phyloP scores from a whole-genome alignment of 2,888 invertebrate species.

The Callinectes sapidus region DNA sequence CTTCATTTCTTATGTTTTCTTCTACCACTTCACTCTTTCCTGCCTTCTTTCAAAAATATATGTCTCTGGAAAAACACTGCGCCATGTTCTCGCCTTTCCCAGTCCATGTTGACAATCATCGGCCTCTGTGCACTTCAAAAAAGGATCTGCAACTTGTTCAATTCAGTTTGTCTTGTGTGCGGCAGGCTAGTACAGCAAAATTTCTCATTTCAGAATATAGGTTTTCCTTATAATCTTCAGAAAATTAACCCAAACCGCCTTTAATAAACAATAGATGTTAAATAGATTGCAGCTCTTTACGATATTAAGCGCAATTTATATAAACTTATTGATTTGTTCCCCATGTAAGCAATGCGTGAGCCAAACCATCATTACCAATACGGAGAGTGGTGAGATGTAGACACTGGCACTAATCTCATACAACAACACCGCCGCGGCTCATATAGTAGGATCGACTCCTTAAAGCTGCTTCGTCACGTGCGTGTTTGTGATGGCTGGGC shows the following conservation, averaged over 20 bases:
- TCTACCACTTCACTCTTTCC: too few species aligned
- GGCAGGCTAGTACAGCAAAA: too few species aligned
- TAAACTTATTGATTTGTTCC: background rate
- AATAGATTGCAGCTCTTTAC: background rate
- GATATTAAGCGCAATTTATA: background rate
- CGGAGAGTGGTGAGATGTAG: background rate
- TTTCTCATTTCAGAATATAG: too few species aligned
- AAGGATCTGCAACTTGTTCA: too few species aligned
- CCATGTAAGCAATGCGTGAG: background rate
- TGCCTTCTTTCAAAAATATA: too few species aligned
- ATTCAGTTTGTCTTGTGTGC: too few species aligned
- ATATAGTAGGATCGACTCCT: background rate
- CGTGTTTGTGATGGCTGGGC: background rate
- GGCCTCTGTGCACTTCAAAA: too few species aligned
- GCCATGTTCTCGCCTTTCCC: too few species aligned
- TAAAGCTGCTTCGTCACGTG: background rate
- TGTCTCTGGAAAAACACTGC: too few species aligned
- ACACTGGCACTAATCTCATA: background rate
- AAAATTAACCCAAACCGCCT: background rate
- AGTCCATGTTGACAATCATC: too few species aligned
- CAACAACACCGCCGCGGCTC: background rate
- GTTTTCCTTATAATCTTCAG: background rate
- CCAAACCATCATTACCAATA: background rate
- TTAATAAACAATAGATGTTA: background rate
- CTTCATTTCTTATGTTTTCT: too few species aligned